phyloP scores from a whole-genome alignment of 2,797 vertebrate genomes.

The Halcyon chelicuti region DNA sequence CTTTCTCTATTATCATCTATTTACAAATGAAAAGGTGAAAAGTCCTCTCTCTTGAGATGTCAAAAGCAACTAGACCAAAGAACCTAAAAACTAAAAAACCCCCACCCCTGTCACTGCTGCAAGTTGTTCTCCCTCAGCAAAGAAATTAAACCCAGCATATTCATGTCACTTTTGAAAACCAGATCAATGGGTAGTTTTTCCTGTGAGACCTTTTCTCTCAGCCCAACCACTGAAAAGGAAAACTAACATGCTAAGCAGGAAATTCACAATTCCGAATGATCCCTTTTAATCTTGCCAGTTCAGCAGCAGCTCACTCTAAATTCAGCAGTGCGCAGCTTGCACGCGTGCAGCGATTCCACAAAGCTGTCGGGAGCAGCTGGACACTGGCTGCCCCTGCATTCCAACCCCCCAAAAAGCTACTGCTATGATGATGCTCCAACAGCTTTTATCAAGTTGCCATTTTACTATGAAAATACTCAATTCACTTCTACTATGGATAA shows the following conservation, averaged over 20 bases:
- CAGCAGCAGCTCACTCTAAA: constrained; percentile 49
- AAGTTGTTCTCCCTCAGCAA: background rate
- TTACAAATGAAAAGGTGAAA: background rate
- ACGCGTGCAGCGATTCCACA: background rate
- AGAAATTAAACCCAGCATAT: background rate
- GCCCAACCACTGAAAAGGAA: constrained; percentile 4
- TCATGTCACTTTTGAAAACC: background rate
- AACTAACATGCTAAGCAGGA: constrained; percentile 9
- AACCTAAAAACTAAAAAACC: background rate
- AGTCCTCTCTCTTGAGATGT: background rate
- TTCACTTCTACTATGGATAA: background rate
- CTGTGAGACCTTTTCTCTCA: background rate
- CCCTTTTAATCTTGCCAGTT: constrained; percentile 39
- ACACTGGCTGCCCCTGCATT: background rate
- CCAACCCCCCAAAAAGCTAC: background rate
- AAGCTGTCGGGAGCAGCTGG: background rate
- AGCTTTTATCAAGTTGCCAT: background rate
- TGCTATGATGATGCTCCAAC: background rate
- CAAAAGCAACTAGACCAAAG: background rate
- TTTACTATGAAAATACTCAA: background rate
- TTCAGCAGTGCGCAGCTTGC: background rate
- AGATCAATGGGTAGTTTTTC: background rate
- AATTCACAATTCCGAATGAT: constrained; percentile 43
- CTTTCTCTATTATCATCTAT: background rate
- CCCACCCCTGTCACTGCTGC: background rate